Base-by-base conservation (phyloP, 2,888 invertebrate species). In the Sacculina carcini region DNA sequence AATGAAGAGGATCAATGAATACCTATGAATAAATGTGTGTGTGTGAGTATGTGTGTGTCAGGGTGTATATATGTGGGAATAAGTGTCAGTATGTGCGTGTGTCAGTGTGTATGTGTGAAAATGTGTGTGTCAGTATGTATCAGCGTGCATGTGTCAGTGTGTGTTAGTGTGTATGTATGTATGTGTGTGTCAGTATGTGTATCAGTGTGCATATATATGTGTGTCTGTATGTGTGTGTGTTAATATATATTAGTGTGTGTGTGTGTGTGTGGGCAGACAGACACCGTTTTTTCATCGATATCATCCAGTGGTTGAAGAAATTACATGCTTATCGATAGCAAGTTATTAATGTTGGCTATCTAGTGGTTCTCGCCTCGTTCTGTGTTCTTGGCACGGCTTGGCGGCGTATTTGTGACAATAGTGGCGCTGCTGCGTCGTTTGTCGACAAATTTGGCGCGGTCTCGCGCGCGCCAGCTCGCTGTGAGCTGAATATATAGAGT, bases 141-240 rank as follows among this genome's bases (percentile, higher is more conserved):
- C 28, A 29, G 31, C 31, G 31, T 47, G 31, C 31, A 47, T 47
- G 31, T 47, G 31, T 47, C 28, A 29, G 31, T 47, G 31, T 47
- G 31, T 47, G 31, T 47, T 29, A 29, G 31, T 47, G 31, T 47
- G 26, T 23, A 29, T 29, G 7, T 28, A 47, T 28, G n/a, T 23
- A 47, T 47, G 31, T 28, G 31, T 31, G 32, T 48, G 32, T 31
- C n/a, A 32, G 32, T 48, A 48, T 48, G 21, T 48, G 21, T 48
- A 48, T 48, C 29, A 32, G 32, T 48, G 32, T 48, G 19, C 32
- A 48, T 48, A 28, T 48, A 48, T 48, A 48, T 48, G 32, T 48
- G 32, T 48, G 32, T 23, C 7, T 9, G 28, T 21, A 24, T 23
- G 24, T 21, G 19, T 36, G 5, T 3, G 9, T 36, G 9, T 36